Conservation (phyloP, 2,888 invertebrate species). For the Ptychoptera albimana region DNA sequence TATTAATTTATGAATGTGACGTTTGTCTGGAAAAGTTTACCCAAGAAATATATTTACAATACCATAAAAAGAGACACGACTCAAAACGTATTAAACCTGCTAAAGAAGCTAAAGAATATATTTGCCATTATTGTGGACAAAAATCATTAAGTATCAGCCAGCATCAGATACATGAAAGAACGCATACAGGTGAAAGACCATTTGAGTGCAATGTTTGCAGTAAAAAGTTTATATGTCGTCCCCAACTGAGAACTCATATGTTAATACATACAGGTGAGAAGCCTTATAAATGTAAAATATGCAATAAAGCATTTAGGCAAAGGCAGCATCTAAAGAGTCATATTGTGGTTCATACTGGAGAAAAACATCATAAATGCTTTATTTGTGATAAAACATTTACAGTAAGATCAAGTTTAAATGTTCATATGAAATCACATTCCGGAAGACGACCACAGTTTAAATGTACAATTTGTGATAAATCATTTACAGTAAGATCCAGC, state of each 20-base stretch:
- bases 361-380: slow-evolving; percentile 10
- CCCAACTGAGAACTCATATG: slow-evolving; percentile 9
- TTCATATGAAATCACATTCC: slow-evolving; percentile 12
- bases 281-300: slow-evolving; percentile 10
- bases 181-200: slow-evolving; percentile 11
- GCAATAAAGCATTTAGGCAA: slow-evolving; percentile 11
- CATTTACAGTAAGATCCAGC: no score
- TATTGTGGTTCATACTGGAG: slow-evolving; percentile 10
- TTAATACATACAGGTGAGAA: slow-evolving; percentile 12
- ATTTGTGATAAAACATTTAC: slow-evolving; percentile 11
- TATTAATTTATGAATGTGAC: slow-evolving; percentile 10
- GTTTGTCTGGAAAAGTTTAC: slow-evolving; percentile 11
- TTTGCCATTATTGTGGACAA: slow-evolving; percentile 10
- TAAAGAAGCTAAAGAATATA: neutral
- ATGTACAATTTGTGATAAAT: slow-evolving; percentile 12
- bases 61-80: slow-evolving; percentile 10
- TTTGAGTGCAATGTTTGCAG: slow-evolving; percentile 10
- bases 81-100: neutral
- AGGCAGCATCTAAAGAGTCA: slow-evolving; percentile 12
- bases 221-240: slow-evolving; percentile 10
- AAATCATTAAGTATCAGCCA: slow-evolving; percentile 6
- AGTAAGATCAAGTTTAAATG: slow-evolving; percentile 11
- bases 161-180: slow-evolving; percentile 9
- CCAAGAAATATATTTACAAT: slow-evolving; percentile 8
- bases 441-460: slow-evolving; percentile 12